Conservation (phyloP, 2,888 invertebrate genomes). For the Rhamphomyia laevipes region DNA sequence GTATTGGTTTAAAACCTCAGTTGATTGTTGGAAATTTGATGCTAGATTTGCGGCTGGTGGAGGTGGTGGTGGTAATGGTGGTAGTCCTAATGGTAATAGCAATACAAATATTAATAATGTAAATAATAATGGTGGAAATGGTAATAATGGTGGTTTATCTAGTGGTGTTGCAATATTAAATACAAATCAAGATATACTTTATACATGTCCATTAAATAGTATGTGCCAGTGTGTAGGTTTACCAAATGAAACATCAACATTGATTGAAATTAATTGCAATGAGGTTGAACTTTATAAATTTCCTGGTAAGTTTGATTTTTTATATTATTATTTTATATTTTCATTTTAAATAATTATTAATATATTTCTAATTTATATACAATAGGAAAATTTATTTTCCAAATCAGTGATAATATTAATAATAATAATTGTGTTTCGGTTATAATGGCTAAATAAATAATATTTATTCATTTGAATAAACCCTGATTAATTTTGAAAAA, state of each 20-base stretch:
- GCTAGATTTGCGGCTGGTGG: conserved; percentile 21
- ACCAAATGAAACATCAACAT: conserved; percentile 37
- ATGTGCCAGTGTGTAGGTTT: conserved; percentile 38
- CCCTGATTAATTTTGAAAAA: no score
- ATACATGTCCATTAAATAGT: conserved; percentile 36
- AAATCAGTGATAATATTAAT: no score
- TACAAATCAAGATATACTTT: conserved; percentile 35
- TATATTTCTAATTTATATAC: not conserved
- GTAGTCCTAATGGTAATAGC: conserved; percentile 6
- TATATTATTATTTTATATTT: not conserved
- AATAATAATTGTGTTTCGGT: no score
- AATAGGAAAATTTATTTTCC: not conserved
- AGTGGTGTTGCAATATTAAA: conserved; percentile 29
- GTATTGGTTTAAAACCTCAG: conserved; percentile 28
- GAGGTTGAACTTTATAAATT: conserved; percentile 38
- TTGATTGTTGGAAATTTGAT: conserved; percentile 37
- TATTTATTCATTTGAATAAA: no score
- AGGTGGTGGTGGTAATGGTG: conserved; percentile 18
- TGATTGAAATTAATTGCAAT: conserved; percentile 39
- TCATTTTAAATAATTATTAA: not conserved
- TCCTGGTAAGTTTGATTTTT: conserved; percentile 31
- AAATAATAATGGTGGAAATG: conserved; percentile 9
- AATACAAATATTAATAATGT: not conserved
- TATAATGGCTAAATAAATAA: no score
- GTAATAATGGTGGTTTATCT: conserved; percentile 17